phyloP scores from a whole-genome alignment of 2,888 invertebrate species.

The Chirona hameri region DNA sequence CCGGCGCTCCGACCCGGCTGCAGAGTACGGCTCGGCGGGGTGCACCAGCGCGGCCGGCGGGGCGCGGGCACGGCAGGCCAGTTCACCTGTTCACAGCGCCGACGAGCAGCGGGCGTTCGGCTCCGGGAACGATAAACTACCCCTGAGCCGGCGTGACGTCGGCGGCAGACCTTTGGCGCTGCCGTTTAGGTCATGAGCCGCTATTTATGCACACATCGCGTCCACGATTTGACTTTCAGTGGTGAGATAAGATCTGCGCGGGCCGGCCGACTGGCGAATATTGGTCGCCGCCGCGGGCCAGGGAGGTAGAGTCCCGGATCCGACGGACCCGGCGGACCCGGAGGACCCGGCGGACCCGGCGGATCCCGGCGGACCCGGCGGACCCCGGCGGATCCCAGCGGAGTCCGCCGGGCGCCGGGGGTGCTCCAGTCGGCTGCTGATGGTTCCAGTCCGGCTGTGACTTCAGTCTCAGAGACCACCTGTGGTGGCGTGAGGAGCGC shows the following conservation, averaged over 20 bases:
- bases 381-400: too few relatives aligned
- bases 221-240: slow-evolving; percentile 1
- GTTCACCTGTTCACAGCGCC: background rate
- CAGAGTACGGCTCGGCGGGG: background rate
- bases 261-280: background rate
- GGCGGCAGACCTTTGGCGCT: background rate
- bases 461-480: too few relatives aligned
- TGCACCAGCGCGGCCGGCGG: background rate
- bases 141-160: background rate
- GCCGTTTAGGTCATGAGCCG: background rate
- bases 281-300: too few relatives aligned
- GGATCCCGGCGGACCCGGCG: too few relatives aligned
- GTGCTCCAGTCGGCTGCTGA: background rate
- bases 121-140: background rate
- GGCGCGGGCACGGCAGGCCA: background rate
- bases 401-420: too few relatives aligned
- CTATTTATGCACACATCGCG: slow-evolving; percentile 8
- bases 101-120: background rate
- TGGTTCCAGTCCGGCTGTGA: too few relatives aligned
- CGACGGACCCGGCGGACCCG: too few relatives aligned
- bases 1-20: too few relatives aligned
- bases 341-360: too few relatives aligned
- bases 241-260: background rate
- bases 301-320: too few relatives aligned
- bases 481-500: too few relatives aligned